phyloP scores from a whole-genome alignment of 64 coral and sea anemone genomes.

The Porites lutea region DNA sequence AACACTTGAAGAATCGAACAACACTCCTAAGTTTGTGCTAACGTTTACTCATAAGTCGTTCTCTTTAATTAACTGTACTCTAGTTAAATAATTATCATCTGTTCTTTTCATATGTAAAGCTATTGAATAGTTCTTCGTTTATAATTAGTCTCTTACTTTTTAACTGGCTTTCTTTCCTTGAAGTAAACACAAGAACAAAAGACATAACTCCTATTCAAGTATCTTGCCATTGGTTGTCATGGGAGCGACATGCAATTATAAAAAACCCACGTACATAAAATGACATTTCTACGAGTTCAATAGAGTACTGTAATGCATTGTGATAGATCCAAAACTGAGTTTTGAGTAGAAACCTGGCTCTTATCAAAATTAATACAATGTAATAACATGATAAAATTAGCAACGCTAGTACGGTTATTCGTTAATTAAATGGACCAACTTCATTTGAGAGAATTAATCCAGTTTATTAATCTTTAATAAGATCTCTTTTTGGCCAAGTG shows the following conservation, averaged over 20 bases:
- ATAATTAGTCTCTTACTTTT: background rate
- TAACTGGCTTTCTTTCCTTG: background rate
- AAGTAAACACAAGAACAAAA: conserved; percentile 25
- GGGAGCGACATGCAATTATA: background rate
- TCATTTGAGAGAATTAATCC: too few species aligned
- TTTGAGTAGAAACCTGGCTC: too few species aligned
- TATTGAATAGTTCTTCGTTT: conserved; percentile 10
- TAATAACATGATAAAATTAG: too few species aligned
- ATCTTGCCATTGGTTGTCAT: background rate
- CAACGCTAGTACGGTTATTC: too few species aligned
- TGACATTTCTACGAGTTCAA: too few species aligned
- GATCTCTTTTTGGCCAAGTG: too few species aligned
- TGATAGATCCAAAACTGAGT: too few species aligned
- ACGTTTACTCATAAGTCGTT: background rate
- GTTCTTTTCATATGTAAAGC: conserved; percentile 19
- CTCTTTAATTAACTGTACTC: background rate
- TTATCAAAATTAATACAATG: too few species aligned
- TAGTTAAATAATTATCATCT: background rate
- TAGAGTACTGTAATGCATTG: background rate
- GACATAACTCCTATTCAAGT: background rate
- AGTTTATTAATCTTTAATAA: too few species aligned
- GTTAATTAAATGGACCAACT: too few species aligned
- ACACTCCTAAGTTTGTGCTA: too few species aligned
- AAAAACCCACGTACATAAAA: background rate
- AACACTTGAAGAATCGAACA: too few species aligned